phyloP scores from a whole-genome alignment of 2,888 invertebrate genomes.

The Drymonia ruficornis region DNA sequence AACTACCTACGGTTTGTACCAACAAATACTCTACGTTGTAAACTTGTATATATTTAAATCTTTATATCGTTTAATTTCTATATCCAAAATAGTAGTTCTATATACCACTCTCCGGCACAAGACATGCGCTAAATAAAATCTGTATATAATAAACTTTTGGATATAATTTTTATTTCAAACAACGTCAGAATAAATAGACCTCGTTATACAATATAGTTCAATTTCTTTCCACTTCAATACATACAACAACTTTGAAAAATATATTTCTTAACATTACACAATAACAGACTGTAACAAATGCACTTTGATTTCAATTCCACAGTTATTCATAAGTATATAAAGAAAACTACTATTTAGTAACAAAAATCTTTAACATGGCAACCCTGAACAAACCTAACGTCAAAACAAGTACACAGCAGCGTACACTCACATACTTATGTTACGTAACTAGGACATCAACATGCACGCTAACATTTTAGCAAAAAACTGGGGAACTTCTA shows the following conservation, averaged over 20 bases:
- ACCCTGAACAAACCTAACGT: conserved; percentile 52
- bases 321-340: conserved; percentile 43
- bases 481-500: neutral
- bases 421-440: conserved; percentile 18
- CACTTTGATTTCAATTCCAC: conserved; percentile 67
- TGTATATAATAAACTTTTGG: conserved; percentile 38
- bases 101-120: conserved; percentile 19
- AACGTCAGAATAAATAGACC: conserved; percentile 59
- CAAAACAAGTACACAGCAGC: conserved; percentile 46
- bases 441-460: conserved; percentile 37
- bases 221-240: conserved; percentile 34
- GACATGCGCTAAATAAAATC: conserved; percentile 38
- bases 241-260: conserved; percentile 60
- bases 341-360: conserved; percentile 42
- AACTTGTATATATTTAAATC: conserved; percentile 33
- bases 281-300: conserved; percentile 68
- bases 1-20: conserved; percentile 43
- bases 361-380: conserved; percentile 68
- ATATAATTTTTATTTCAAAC: conserved; percentile 43
- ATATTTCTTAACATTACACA: conserved; percentile 52
- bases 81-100: conserved; percentile 36
- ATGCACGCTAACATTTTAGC: conserved; percentile 20
- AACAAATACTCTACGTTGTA: conserved; percentile 39
- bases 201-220: conserved; percentile 40
- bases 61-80: conserved; percentile 10